Conservation (phyloP, 2,888 invertebrate species). For the Agriopis leucophaearia region DNA sequence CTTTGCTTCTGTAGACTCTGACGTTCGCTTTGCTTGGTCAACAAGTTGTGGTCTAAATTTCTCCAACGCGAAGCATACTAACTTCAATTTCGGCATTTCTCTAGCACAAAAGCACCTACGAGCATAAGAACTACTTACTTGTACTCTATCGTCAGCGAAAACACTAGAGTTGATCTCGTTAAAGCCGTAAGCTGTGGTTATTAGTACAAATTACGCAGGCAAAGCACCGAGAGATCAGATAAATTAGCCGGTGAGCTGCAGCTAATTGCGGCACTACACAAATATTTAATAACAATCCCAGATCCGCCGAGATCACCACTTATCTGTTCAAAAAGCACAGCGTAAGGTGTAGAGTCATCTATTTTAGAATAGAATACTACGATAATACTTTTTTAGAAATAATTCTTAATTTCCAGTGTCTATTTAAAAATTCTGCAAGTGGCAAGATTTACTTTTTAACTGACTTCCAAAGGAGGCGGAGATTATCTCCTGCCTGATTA, state of each 20-base stretch:
- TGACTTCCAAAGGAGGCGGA: no score
- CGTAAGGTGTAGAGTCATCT: slow-evolving; percentile 54
- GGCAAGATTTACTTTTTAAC: no score
- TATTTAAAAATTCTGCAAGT: no score
- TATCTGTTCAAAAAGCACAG: slow-evolving; percentile 75
- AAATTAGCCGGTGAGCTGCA: slow-evolving; percentile 81
- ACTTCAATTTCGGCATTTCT: not conserved
- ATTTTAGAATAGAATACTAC: not conserved
- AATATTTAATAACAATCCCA: slow-evolving; percentile 86
- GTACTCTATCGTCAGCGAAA: not conserved
- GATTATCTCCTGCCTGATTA: no score
- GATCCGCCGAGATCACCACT: slow-evolving; percentile 82
- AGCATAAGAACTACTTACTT: no score
- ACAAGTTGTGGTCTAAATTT: not conserved
- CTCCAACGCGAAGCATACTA: slow-evolving; percentile 10
- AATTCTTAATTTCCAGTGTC: no score
- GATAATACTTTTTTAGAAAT: no score
- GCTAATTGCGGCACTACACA: slow-evolving; percentile 85
- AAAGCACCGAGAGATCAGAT: slow-evolving; percentile 57
- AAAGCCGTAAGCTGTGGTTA: slow-evolving; percentile 36
- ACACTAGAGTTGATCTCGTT: slow-evolving; percentile 20
- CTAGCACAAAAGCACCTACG: not conserved
- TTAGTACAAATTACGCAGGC: slow-evolving; percentile 46
- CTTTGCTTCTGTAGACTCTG: no score
- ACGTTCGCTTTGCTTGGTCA: no score